Conservation (phyloP, 2,113 vertebrate genomes). For the Phocoena phocoena region DNA sequence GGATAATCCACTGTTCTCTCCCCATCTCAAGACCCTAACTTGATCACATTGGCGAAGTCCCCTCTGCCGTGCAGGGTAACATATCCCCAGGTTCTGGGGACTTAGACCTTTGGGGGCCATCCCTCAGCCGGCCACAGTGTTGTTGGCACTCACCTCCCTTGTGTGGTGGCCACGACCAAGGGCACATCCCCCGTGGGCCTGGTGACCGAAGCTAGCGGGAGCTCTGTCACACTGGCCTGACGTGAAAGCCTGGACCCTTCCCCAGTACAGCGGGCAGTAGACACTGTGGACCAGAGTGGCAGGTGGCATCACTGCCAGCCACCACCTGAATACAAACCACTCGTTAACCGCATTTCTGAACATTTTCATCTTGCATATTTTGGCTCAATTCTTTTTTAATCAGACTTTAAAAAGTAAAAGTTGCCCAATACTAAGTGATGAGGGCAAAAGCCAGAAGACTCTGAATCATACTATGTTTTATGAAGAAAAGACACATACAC, state of each 20-base stretch:
- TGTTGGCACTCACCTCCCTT: not conserved
- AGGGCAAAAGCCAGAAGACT: not conserved
- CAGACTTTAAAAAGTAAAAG: not conserved
- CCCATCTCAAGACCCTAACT: not conserved
- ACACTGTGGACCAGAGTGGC: rapidly evolving
- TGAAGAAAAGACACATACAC: not conserved
- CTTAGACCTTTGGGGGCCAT: not conserved
- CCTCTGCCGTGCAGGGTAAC: not conserved
- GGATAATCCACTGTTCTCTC: not conserved
- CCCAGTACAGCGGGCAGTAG: not conserved
- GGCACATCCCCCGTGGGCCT: not conserved
- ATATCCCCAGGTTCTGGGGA: not conserved
- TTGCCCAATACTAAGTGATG: not conserved
- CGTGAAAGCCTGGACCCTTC: not conserved
- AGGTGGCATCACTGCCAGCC: not conserved
- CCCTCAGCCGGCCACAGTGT: not conserved
- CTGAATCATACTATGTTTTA: not conserved
- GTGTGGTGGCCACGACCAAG: not conserved
- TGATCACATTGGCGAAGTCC: not conserved
- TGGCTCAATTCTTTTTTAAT: not conserved
- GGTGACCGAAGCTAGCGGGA: not conserved
- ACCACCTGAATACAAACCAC: not conserved
- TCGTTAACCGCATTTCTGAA: not conserved
- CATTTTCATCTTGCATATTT: not conserved
- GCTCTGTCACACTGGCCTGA: not conserved